phyloP scores from a whole-genome alignment of 2,113 vertebrate genomes.

The Paradoxurus hermaphroditus region DNA sequence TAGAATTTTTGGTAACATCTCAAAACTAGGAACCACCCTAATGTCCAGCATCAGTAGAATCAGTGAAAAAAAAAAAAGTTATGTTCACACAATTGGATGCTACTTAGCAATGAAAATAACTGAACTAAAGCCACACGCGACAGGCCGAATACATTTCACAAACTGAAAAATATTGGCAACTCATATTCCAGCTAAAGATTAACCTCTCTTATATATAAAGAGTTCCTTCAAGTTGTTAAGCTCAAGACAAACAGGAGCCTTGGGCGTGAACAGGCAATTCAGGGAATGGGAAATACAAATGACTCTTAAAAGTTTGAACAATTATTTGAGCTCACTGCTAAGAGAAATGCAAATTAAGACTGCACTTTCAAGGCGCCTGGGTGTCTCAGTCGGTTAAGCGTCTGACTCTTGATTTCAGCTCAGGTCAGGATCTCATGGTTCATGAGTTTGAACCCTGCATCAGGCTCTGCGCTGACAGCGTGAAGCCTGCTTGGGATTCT shows the following conservation, averaged over 20 bases:
- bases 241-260: background rate
- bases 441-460: too few species aligned
- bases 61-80: background rate
- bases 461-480: too few species aligned
- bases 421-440: too few species aligned
- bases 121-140: background rate
- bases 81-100: background rate
- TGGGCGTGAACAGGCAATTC: background rate
- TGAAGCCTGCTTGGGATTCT: too few species aligned
- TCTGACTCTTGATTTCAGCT: too few species aligned
- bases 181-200: background rate
- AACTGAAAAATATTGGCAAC: background rate
- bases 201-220: background rate
- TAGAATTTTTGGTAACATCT: background rate
- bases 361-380: background rate
- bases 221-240: background rate
- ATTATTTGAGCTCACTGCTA: background rate
- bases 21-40: background rate
- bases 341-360: background rate
- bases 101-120: background rate
- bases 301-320: background rate
- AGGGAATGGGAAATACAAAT: background rate
- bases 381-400: too few species aligned
- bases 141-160: background rate
- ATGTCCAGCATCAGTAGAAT: background rate